Base-by-base conservation (phyloP, 2,888 invertebrate species). In the Leuctra nigra region DNA sequence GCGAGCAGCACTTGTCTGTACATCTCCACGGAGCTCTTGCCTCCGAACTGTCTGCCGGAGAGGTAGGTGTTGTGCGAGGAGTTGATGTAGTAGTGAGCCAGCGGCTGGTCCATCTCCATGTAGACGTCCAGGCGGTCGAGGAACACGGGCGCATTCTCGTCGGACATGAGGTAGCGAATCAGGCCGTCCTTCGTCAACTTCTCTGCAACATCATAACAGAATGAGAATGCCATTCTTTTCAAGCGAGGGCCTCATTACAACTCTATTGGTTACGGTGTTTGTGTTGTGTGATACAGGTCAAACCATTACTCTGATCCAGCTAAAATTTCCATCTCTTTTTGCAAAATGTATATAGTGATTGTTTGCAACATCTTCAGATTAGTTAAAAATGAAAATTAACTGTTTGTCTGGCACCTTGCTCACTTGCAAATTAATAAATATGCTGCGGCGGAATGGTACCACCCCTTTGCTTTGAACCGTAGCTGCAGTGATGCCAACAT, bases 121-220 rank as follows among this genome's bases (percentile, higher is more conserved):
- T 95, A 95, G 68, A 92, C 89, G 70, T 97, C 97, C 64, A 98
- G 77, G n/a, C 97, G 82, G 74, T 99, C 99, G 64, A 99, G 79
- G 75, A 99, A 99, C 62, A 99, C 98, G 0, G 99, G 98, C 0
- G 98, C 96, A 76, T 99, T 99, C 75, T 99, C 99, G 72, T 99
- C 99, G 0, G 98, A 98, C 96, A 99, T 99, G 63, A 99, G 81
- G 77, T 98, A 99, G 59, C 97, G 86, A 73, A 97, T 94, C 65
- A 99, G 83, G 35, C 98, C 98, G 73, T 98, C 97, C 72, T 96
- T 87, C 59, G 91, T 91, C 63, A 98, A 76, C 71, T 85, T 81
- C 71, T 83, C 89, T 90, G 73, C 53, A 73, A 29, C n/a, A n/a
- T n/a, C n/a, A n/a, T n/a, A n/a, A n/a, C n/a, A n/a, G n/a, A n/a